Conservation (phyloP, 2,888 invertebrate genomes). For the Ischnus inquisitorius region DNA sequence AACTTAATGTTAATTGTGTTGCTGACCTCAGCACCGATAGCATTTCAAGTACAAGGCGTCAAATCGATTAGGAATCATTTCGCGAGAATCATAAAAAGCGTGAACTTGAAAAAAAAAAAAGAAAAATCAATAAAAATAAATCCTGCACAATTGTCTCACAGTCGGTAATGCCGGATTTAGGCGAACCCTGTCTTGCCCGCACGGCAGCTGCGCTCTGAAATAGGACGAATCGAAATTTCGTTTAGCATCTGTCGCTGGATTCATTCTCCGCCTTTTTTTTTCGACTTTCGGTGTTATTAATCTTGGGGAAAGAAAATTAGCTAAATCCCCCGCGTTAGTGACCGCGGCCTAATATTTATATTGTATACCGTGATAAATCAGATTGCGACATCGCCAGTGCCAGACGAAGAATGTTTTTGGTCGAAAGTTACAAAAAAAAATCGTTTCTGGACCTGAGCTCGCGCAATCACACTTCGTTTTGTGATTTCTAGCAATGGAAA, state of each 20-base stretch:
- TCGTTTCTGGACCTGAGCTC: not conserved
- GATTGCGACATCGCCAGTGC: not conserved
- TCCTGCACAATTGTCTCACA: constrained; percentile 57
- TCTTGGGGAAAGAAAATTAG: constrained; percentile 24
- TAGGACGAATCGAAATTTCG: constrained; percentile 76
- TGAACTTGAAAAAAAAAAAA: constrained; percentile 41
- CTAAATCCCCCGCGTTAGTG: constrained; percentile 27
- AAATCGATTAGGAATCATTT: not conserved
- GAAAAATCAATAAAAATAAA: constrained; percentile 51
- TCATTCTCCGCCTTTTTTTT: constrained; percentile 61
- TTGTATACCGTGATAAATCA: constrained; percentile 30
- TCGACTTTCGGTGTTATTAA: constrained; percentile 51
- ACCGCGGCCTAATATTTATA: constrained; percentile 24
- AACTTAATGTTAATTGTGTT: not conserved
- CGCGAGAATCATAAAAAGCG: not conserved
- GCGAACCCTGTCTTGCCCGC: constrained; percentile 81
- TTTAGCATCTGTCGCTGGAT: constrained; percentile 79
- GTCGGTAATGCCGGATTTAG: constrained; percentile 82
- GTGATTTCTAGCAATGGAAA: not conserved
- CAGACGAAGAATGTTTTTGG: not conserved
- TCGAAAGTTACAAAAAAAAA: not conserved
- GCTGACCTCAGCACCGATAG: not conserved
- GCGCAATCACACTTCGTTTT: too few relatives aligned
- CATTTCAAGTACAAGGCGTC: not conserved
- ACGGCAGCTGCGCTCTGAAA: constrained; percentile 75